Conservation (phyloP, 2,797 vertebrate genomes). For the Sebastolobus alascanus region DNA sequence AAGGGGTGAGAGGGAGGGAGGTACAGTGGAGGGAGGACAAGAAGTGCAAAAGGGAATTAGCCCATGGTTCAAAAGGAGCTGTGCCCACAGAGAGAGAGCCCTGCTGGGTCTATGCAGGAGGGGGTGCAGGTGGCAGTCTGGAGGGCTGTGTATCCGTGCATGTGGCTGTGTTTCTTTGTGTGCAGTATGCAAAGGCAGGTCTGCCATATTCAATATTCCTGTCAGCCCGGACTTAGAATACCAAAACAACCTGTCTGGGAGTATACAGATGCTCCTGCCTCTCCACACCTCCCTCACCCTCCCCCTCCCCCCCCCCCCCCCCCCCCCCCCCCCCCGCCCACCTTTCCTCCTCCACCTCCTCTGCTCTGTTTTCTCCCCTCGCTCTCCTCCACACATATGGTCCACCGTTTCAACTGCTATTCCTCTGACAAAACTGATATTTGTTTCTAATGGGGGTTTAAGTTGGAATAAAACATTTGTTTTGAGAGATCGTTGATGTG, state of each 20-base stretch:
- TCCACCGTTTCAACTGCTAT: slow-evolving; percentile 48
- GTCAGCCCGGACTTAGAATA: slow-evolving; percentile 74
- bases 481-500: slow-evolving; percentile 37
- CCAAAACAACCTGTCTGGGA: slow-evolving; percentile 80
- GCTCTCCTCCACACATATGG: slow-evolving; percentile 58
- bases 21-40: slow-evolving; percentile 43
- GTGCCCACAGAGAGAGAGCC: slow-evolving; percentile 72
- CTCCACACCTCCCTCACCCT: slow-evolving; percentile 55
- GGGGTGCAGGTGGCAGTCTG: slow-evolving; percentile 72
- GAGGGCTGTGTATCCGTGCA: slow-evolving; percentile 56
- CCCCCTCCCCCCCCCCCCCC: too few relatives aligned
- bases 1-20: slow-evolving; percentile 30
- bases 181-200: slow-evolving; percentile 71
- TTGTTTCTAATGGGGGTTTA: slow-evolving; percentile 64
- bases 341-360: slow-evolving; percentile 38
- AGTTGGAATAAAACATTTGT: slow-evolving; percentile 69
- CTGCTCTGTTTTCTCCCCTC: slow-evolving; percentile 42
- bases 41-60: slow-evolving; percentile 69
- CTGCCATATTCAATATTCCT: slow-evolving; percentile 79
- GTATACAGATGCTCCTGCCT: slow-evolving; percentile 72
- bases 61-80: slow-evolving; percentile 74
- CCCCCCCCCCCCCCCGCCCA: slow-evolving; percentile 22
- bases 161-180: slow-evolving; percentile 70
- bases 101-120: slow-evolving; percentile 66
- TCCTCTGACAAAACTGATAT: slow-evolving; percentile 70